phyloP scores from a whole-genome alignment of 2,888 invertebrate species.

The Cataglyphis rosenhaueri region DNA sequence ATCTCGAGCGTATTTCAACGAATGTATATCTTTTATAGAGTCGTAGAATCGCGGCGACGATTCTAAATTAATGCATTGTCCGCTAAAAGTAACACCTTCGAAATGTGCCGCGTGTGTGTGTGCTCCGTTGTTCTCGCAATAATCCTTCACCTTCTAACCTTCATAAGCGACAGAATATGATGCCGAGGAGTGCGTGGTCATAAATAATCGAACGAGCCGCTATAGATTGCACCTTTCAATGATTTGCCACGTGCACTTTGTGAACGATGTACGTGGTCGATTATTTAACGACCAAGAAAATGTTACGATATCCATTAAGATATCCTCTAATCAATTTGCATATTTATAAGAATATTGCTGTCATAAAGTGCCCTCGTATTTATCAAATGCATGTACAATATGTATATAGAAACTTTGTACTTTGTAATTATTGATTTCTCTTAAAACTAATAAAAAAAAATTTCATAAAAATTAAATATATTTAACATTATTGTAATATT shows the following conservation, averaged over 20 bases:
- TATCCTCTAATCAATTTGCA: neutral
- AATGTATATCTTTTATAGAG: neutral
- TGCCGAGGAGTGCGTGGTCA: slow-evolving; percentile 75
- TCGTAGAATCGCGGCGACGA: neutral
- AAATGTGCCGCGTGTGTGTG: slow-evolving; percentile 8
- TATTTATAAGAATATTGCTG: neutral
- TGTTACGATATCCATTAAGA: neutral
- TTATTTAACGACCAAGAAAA: slow-evolving; percentile 19
- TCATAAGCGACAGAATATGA: slow-evolving; percentile 66
- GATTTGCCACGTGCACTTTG: slow-evolving; percentile 1
- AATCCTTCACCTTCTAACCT: slow-evolving; percentile 58
- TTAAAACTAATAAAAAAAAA: neutral
- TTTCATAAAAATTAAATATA: neutral
- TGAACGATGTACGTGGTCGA: slow-evolving; percentile 22
- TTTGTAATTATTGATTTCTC: neutral
- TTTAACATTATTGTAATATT: too few species aligned
- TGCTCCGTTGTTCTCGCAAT: neutral
- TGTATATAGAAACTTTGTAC: neutral
- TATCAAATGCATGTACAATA: neutral
- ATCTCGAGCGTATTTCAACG: too few species aligned
- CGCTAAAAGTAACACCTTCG: slow-evolving; percentile 16
- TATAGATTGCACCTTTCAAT: slow-evolving; percentile 64
- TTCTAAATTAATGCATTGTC: slow-evolving; percentile 2
- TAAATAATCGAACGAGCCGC: slow-evolving; percentile 83
- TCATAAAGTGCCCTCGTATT: neutral